Base-by-base conservation (phyloP, 2,888 invertebrate genomes). In the Eurytoma californica region DNA sequence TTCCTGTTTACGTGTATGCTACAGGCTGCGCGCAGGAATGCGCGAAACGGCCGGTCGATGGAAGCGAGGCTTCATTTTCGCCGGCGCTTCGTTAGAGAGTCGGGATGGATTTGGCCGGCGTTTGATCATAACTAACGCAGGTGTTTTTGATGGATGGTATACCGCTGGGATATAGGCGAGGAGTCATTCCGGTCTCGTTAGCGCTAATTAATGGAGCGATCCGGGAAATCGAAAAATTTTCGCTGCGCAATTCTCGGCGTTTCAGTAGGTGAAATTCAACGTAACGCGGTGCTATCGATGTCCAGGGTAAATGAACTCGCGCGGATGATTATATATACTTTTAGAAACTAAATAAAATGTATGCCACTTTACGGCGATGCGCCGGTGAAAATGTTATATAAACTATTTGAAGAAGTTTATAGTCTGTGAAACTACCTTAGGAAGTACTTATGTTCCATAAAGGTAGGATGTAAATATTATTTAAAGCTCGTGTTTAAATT, bases 361-460 rank as follows among this genome's bases (percentile, higher is more conserved):
- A 51, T 51, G 14, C 16, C 24, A 24, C 14, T 49, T 24, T 51
- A 51, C 24, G 66, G 39, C 39, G 66, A 13, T 49, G 28, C 66
- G 66, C 24, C 51, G 20, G 51, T 51, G 24, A 7, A 14, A 51
- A 73, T 55, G 16, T 67, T 74, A 63, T 5, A 73, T 28, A 47
- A 57, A 57, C 68, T 20, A 39, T 65, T 58, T 51, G 9, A n/a
- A 76, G 24, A 55, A 69, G 24, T 69, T 70, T 57, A 65, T 65
- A 70, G 67, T 18, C 28, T 30, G 74, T 67, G 20, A 75, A 75
- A 67, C 57, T 57, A 55, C 57, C 70, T 57, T 28, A 63, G 76
- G 70, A 77, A 70, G 28, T 30, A 55, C 68, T 61, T 53, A 63
- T 65, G 4, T 47, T 13, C 20, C 20, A 65, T 57, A 39, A 73